A percentile compares a stretch with the other conserved stretches of the same genome.
These are phyloP conservation scores for Porites evermanni DNA, from an alignment of 92 coral and sea anemone species.

Conservation along the genomic window DNA sequence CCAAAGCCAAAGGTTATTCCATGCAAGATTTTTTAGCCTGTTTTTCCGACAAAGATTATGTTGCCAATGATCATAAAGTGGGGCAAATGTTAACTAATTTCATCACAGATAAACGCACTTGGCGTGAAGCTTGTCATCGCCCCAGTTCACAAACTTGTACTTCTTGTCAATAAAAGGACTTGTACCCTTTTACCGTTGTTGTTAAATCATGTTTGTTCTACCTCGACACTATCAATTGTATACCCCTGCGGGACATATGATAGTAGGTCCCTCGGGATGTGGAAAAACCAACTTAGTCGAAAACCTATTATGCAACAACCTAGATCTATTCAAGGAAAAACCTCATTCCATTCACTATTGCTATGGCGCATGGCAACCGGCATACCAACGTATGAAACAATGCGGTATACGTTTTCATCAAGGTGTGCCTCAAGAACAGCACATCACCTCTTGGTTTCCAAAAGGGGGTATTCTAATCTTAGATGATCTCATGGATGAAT, in stretches of 20 bases:
- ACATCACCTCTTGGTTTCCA: neutral
- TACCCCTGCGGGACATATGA: neutral
- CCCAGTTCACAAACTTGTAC: too few relatives aligned
- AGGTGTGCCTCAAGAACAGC: neutral
- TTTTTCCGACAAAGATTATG: neutral
- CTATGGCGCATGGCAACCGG: neutral
- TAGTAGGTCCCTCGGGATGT: neutral
- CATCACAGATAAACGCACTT: too few relatives aligned
- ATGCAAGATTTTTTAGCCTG: neutral
- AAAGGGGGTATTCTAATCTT: neutral
- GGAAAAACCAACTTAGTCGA: neutral
- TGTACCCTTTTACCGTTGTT: too few relatives aligned
- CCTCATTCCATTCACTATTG: neutral
- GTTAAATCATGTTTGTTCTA: too few relatives aligned
- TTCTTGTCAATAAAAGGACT: too few relatives aligned
- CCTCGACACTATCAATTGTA: neutral
- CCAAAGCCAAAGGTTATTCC: neutral
- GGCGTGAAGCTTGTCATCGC: too few relatives aligned
- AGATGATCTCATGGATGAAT: constrained; percentile 40
- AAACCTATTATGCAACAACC: neutral
- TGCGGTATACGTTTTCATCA: neutral
- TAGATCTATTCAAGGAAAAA: neutral
- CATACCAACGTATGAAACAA: neutral
- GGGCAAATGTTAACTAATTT: neutral
- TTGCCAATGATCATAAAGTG: neutral